Evolutionary conservation across 1,140 invertebrate species (phyloP), one percentile per base, ranked within the genome.

Genomic region (Sesamia nonagrioides): DNA sequence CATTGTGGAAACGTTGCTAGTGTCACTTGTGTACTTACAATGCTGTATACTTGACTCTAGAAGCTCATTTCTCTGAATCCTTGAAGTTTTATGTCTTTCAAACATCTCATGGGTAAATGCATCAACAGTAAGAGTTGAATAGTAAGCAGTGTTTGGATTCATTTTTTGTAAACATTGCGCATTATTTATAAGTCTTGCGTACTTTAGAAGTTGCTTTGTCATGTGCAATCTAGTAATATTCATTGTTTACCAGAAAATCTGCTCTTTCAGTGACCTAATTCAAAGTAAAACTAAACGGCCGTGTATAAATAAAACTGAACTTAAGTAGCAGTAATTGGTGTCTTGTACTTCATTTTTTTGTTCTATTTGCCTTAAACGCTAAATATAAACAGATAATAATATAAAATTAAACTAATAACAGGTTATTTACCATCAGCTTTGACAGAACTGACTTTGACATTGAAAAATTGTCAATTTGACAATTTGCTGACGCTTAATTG

Each of bases 31-130:
- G 5, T 60, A 17, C 6, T 21, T 78, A 71, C 17, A 71, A 35
- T 48, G 61, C 13, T 78, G 68, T 61, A 52, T 15, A 52, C 69
- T 78, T 4, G 33, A 7, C 11, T 78, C 52, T 37, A 21, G 7
- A 8, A 77, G 13, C n/a, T 79, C 82, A 71, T 77, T 86, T 84
- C 69, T 81, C n/a, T 72, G 37, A 18, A 52, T 40, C 60, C 77
- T 87, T 11, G 17, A 56, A 76, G 60, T 18, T 42, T 81, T 85
- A 63, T 83, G 66, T 52, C 75, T 82, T 78, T 85, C 80, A 35
- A 87, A 73, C 17, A 88, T 69, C 3, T 90, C 87, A 72, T 77
- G 82, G 3, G 84, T 82, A 69, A 91, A 61, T 69, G 71, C 58
- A 77, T 91, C 90, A n/a, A 88, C 60, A 13, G 78, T 83, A 27